Base-by-base conservation (phyloP, 2,888 invertebrate genomes). In the Pammene fasciana region DNA sequence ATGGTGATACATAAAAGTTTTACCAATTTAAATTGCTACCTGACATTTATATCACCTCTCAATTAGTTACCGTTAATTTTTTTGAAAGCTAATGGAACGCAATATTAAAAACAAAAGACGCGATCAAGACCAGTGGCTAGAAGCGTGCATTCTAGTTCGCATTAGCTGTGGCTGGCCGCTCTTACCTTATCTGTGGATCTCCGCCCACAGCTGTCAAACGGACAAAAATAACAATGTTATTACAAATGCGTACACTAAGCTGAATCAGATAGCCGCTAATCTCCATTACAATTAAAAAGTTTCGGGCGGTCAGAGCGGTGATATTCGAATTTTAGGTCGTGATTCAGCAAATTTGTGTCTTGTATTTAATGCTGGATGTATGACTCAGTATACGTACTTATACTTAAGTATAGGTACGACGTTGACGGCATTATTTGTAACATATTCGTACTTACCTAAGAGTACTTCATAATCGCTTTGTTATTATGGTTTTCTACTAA, bases 251-350 rank as follows among this genome's bases (percentile, higher is more conserved):
- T 84, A 86, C 84, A 84, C 86, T 83, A 83, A 85, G 75, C 79
- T 75, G 72, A 82, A 90, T 92, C 90, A 87, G 92, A 92, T 92
- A 91, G 85, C 80, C 76, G 76, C 82, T 90, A 89, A 91, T 92
- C 91, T 91, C 87, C 86, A 87, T 89, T 89, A 91, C 91, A 92
- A 91, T 92, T 92, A 91, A 90, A 88, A 89, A 86, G 80, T 83
- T 83, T 86, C 82, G 82, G 82, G 85, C 85, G 84, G 81, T 78
- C 85, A 78, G 75, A 67, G 82, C 81, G 74, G 76, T 83, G 79
- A 82, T 81, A 80, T 78, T 81, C 73, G 75, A 72, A 76, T 81
- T 81, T 78, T 72, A 75, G 72, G 76, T 71, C 75, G 74, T 72
- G 75, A 75, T 73, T 73, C 59, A 38, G 65, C 70, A 65, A 50